Conservation (phyloP, 2,888 invertebrate genomes). For the Homarus gammarus region DNA sequence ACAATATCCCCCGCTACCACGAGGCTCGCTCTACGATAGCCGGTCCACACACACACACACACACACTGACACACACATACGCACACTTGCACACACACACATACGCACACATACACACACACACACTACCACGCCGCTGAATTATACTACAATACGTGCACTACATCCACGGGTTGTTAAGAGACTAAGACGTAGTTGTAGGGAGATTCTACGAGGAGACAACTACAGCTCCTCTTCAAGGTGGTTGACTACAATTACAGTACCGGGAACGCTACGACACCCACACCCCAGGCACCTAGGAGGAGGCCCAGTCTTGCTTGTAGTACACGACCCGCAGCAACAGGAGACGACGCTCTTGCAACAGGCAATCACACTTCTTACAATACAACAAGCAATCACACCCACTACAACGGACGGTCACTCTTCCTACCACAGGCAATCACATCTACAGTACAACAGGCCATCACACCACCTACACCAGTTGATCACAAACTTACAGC, state of each 20-base stretch:
- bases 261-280: too few relatives aligned
- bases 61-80: constrained; percentile 30
- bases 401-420: too few relatives aligned
- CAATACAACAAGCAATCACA: too few relatives aligned
- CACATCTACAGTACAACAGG: neutral
- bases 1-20: constrained; percentile 36
- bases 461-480: neutral
- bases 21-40: constrained; percentile 28
- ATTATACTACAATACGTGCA: constrained; percentile 19
- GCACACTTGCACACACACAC: constrained; percentile 43
- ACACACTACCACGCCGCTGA: constrained; percentile 27
- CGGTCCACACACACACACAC: constrained; percentile 30
- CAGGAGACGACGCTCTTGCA: too few relatives aligned
- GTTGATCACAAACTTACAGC: neutral
- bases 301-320: too few relatives aligned
- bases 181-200: neutral
- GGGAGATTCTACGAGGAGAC: too few relatives aligned
- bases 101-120: constrained; percentile 39
- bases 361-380: too few relatives aligned
- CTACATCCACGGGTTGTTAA: constrained; percentile 4
- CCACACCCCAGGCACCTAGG: too few relatives aligned
- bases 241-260: too few relatives aligned
- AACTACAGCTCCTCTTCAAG: too few relatives aligned
- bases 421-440: neutral
- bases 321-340: too few relatives aligned